phyloP scores from a whole-genome alignment of 2,113 vertebrate species.

The Manacus vitellinus region DNA sequence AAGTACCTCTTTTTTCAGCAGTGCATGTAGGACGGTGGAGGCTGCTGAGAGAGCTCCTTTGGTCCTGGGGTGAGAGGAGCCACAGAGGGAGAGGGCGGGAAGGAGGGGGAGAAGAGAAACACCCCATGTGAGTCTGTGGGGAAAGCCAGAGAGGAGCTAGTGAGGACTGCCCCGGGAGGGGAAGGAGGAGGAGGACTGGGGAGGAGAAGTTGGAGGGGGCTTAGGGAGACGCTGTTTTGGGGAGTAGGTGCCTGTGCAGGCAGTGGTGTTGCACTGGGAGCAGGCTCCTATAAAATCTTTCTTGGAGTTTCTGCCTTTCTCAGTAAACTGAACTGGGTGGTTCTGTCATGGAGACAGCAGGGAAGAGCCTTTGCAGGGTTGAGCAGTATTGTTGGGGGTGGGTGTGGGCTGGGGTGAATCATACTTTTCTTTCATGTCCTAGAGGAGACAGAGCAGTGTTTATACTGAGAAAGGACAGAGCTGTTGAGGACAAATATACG shows the following conservation, averaged over 20 bases:
- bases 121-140: fast-evolving
- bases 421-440: fast-evolving
- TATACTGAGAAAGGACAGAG: background rate
- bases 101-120: background rate
- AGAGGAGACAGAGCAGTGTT: background rate
- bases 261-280: fast-evolving
- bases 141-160: background rate
- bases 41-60: fast-evolving
- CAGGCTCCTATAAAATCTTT: background rate
- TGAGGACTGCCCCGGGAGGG: fast-evolving
- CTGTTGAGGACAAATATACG: no score
- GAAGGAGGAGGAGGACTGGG: background rate
- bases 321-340: background rate
- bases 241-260: background rate
- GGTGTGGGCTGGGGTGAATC: background rate
- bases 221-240: fast-evolving
- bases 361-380: background rate
- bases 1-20: background rate
- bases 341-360: fast-evolving
- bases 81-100: background rate
- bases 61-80: background rate
- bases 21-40: fast-evolving
- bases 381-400: background rate
- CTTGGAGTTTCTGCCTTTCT: background rate
- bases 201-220: background rate